phyloP scores from a whole-genome alignment of 2,888 invertebrate genomes.

The Rapana venosa region DNA sequence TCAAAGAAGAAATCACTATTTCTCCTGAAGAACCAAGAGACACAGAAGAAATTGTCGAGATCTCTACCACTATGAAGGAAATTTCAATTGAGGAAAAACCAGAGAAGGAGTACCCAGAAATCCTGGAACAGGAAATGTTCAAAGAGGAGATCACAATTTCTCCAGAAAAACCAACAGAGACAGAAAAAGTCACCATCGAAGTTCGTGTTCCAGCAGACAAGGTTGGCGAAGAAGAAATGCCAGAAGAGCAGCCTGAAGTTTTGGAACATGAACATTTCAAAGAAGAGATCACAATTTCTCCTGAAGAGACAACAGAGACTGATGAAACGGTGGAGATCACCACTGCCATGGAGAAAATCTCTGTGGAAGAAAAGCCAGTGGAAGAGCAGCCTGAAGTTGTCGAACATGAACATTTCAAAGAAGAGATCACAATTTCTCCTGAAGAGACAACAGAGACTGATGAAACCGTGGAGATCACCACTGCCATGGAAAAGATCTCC shows the following conservation, averaged over 20 bases:
- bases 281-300: conserved; percentile 35
- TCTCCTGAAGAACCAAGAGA: conserved; percentile 31
- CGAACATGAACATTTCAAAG: conserved; percentile 9
- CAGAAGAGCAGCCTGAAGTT: conserved; percentile 46
- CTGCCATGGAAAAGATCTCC: conserved; percentile 13
- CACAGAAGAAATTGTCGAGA: conserved; percentile 32
- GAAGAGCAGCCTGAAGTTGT: conserved; percentile 42
- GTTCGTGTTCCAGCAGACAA: conserved; percentile 25
- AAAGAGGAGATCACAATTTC: conserved; percentile 30
- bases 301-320: conserved; percentile 34
- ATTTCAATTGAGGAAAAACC: conserved; percentile 17
- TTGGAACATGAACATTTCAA: conserved; percentile 35
- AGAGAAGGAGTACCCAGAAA: conserved; percentile 40
- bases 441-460: conserved; percentile 40
- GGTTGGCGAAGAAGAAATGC: neutral
- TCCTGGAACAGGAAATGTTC: conserved; percentile 29
- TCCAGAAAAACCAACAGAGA: conserved; percentile 35
- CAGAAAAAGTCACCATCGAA: conserved; percentile 33
- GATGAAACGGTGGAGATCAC: conserved; percentile 25
- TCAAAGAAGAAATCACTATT: conserved; percentile 35
- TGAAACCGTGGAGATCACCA: neutral
- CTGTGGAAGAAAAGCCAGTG: conserved; percentile 33
- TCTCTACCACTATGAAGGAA: neutral
- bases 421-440: conserved; percentile 39
- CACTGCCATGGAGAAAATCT: neutral